Conservation (phyloP, 2,797 vertebrate genomes). For the Pipistrellus kuhlii region DNA sequence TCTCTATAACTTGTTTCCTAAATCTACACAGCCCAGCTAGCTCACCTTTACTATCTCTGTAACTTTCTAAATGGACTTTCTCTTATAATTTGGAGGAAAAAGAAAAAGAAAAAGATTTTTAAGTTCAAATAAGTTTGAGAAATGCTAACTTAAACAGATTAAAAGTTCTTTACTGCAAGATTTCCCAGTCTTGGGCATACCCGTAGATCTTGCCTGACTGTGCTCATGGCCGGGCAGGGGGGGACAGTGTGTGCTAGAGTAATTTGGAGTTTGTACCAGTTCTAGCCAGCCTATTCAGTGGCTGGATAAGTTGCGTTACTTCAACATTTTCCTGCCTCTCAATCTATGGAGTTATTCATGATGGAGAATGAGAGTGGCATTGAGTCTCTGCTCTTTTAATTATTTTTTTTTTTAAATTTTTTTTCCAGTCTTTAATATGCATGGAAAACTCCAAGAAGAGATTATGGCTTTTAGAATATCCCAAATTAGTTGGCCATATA, state of each 20-base stretch:
- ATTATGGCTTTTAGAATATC: constrained; percentile 39
- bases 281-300: constrained; percentile 32
- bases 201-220: constrained; percentile 83
- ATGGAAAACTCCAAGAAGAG: constrained; percentile 23
- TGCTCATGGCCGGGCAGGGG: constrained; percentile 68
- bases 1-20: background rate
- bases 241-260: constrained; percentile 82
- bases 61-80: background rate
- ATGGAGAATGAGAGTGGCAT: background rate
- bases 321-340: constrained; percentile 58
- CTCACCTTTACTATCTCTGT: background rate
- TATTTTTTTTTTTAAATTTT: background rate
- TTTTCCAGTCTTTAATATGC: constrained; percentile 21
- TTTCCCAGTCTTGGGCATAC: constrained; percentile 62
- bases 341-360: background rate
- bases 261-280: constrained; percentile 28
- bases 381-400: background rate
- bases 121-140: constrained; percentile 53
- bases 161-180: background rate
- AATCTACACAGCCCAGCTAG: background rate
- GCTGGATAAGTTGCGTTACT: constrained; percentile 65
- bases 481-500: constrained; percentile 22
- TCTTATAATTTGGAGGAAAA: background rate
- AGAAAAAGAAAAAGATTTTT: background rate
- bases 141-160: constrained; percentile 19